phyloP scores from a whole-genome alignment of 2,888 invertebrate genomes.

The Drosophila ustulata region DNA sequence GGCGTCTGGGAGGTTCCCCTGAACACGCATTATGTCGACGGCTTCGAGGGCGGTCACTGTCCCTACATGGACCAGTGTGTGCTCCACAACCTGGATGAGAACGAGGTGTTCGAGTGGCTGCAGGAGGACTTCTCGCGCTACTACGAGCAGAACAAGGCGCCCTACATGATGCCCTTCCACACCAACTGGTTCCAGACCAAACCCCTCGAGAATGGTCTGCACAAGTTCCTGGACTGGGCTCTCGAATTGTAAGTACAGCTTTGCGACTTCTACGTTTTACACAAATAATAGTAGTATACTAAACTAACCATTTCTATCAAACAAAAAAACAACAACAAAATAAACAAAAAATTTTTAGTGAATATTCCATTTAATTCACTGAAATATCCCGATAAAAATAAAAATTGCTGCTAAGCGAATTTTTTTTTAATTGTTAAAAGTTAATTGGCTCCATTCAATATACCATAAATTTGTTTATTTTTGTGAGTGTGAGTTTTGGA shows the following conservation, averaged over 20 bases:
- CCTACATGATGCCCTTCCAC: slow-evolving; percentile 98
- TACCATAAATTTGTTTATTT: no score
- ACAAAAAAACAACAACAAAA: no score
- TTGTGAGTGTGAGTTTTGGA: no score
- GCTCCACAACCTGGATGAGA: slow-evolving; percentile 93
- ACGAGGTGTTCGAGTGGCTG: slow-evolving; percentile 93
- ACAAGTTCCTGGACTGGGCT: slow-evolving; percentile 94
- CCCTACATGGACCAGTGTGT: slow-evolving; percentile 97
- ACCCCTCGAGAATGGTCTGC: slow-evolving; percentile 92
- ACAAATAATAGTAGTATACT: no score
- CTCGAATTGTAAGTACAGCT: slow-evolving; percentile 88
- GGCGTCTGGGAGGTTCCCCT: slow-evolving; percentile 97
- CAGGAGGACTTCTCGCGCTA: slow-evolving; percentile 94
- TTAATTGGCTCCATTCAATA: no score
- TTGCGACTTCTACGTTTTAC: background rate
- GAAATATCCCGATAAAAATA: no score
- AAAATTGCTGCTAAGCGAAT: no score
- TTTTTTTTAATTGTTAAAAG: no score
- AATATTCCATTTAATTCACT: no score
- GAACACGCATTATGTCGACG: slow-evolving; percentile 95
- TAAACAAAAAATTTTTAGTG: no score
- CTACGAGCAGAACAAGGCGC: slow-evolving; percentile 94
- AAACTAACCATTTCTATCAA: no score
- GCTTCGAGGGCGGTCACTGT: slow-evolving; percentile 96
- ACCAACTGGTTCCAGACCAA: slow-evolving; percentile 98